Base-by-base conservation (phyloP, 2,113 vertebrate genomes). In the Polyodon spathula region DNA sequence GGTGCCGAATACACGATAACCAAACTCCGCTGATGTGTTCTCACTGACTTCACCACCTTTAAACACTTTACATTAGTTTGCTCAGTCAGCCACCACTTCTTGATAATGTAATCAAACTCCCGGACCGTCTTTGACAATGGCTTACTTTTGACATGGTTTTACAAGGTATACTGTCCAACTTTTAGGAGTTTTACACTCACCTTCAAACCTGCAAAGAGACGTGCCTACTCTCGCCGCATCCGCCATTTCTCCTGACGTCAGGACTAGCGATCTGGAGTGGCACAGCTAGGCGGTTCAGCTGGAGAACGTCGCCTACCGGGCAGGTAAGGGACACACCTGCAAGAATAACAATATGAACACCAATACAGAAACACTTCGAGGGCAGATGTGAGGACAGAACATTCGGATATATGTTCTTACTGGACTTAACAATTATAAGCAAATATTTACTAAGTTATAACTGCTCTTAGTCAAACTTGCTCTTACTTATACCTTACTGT, bases 241-340 rank as follows among this genome's bases (percentile, higher is more conserved):
- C 81, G 86, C 86, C 86, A 88, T 88, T 79, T 81, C 83, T 81
- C 71, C 74, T 84, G 81, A 85, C 86, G 86, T 88, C 82, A 84
- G 66, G 64, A 63, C 76, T 73, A 61, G 73, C 68, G 80, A 76
- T 78, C 74, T 73, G 58, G 39, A 17, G 62, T 67, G 71, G 58
- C 69, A 61, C 63, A 60, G 17, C 63, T 63, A 55, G 40, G 66
- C 71, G 68, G 52, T 62, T 58, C 39, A 55, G 14, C 37, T 27
- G 38, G 63, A 38, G 59, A 15, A 44, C 65, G 60, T 61, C 77
- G 72, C 73, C 81, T 73, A 62, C 58, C 63, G 72, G 71, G 75
- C 83, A 86, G 83, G 84, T 82, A 66, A 57, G 71, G 62, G 57
- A 64, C 41, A 12, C 27, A 3, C 27, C 27, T 27, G 27, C 27